Conservation (phyloP, 2,113 vertebrate species). For the Saccopteryx bilineata region DNA sequence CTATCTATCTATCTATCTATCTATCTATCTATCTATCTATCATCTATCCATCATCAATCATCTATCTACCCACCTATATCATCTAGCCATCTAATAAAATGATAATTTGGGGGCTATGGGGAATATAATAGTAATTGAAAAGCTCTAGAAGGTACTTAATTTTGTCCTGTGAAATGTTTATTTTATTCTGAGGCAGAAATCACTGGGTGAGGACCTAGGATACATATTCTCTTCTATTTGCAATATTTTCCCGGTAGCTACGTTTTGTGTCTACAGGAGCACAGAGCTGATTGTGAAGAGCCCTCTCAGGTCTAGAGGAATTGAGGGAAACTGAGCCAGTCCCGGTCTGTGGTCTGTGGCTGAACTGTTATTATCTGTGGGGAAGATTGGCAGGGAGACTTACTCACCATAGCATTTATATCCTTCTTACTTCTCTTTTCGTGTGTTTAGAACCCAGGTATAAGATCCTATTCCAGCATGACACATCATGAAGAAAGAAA, state of each 20-base stretch:
- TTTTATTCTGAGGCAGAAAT: background rate
- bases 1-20: too few species aligned
- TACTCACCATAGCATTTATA: background rate
- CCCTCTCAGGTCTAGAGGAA: background rate
- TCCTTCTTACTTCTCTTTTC: background rate
- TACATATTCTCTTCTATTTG: background rate
- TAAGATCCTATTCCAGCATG: background rate
- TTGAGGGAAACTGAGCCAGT: background rate
- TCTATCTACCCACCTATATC: too few species aligned
- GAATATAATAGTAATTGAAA: background rate
- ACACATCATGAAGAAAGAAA: background rate
- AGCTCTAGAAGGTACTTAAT: background rate
- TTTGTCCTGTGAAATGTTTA: constrained; percentile 21
- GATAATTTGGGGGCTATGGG: background rate
- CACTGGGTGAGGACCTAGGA: background rate
- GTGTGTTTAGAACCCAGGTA: background rate
- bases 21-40: too few species aligned
- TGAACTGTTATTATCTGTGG: background rate
- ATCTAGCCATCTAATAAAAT: background rate
- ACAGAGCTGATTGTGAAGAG: background rate
- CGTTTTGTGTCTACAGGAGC: background rate
- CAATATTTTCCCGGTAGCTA: background rate
- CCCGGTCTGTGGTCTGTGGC: background rate
- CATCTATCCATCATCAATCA: too few species aligned
- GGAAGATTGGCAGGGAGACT: too few species aligned